Evolutionary conservation across 2,888 invertebrate genomes (phyloP).

Genomic region (Ceramica pisi): DNA sequence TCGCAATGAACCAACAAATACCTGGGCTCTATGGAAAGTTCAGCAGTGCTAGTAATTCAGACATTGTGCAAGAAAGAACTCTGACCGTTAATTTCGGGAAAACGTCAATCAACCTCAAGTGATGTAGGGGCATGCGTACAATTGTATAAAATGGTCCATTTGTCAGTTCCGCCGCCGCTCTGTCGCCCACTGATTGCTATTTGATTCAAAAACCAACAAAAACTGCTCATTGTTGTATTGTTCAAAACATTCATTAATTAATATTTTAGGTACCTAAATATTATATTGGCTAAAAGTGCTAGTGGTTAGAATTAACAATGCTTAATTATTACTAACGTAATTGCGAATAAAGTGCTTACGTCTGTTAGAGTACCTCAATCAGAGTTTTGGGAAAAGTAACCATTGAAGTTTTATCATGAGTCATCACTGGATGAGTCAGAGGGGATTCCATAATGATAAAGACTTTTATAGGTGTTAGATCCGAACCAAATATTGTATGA

Average conservation of each 20-base stretch:
- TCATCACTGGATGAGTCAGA: conserved; percentile 55
- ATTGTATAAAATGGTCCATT: conserved; percentile 74
- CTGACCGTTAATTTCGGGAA: conserved; percentile 69
- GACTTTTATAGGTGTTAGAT: neutral
- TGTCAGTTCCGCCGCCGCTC: conserved; percentile 60
- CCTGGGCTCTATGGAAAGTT: neutral
- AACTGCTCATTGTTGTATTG: conserved; percentile 13
- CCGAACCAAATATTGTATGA: conserved; percentile 2
- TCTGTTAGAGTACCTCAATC: conserved; percentile 32
- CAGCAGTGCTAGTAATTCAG: neutral
- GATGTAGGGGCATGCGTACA: conserved; percentile 55
- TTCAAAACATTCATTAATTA: conserved; percentile 21
- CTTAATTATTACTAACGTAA: conserved; percentile 4
- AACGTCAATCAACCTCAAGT: conserved; percentile 49
- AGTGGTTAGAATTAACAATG: conserved; percentile 10
- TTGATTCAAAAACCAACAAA: conserved; percentile 36
- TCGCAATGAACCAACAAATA: neutral
- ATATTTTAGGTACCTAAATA: neutral
- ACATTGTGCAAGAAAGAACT: conserved; percentile 5
- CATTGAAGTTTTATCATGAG: conserved; percentile 33
- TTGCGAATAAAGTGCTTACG: conserved; percentile 6
- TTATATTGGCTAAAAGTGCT: neutral
- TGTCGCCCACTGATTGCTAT: conserved; percentile 54
- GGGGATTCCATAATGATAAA: conserved; percentile 12
- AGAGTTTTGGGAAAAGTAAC: conserved; percentile 35